Evolutionary conservation across 2,797 vertebrate species (phyloP), one percentile per base, ranked within the genome.

Genomic region (Xyrichtys novacula): DNA sequence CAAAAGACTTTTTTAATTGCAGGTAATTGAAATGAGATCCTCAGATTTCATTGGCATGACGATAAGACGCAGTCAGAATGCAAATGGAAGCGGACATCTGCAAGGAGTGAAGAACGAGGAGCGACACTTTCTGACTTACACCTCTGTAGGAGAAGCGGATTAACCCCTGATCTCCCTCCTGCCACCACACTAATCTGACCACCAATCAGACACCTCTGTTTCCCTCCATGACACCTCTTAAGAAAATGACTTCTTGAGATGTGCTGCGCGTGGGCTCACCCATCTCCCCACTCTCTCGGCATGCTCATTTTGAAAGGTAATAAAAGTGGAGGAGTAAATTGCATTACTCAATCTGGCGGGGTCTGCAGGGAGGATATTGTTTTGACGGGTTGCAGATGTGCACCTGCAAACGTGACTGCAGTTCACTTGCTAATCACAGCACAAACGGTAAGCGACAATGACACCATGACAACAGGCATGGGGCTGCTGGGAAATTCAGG

Each of bases 311-410:
- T 65, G 70, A 88, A 81, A 91, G 82, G 80, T 80, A 90, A 90
- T 90, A 90, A 86, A 89, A 84, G 76, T 65, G 68, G 81, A 78
- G 63, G 76, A 81, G 69, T 65, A 89, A 91, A 94, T 90, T 90
- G 87, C 85, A 85, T 93, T 89, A 90, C 79, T 86, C 76, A 86
- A 86, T 89, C 83, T 88, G 83, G 75, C 38, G 20, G 55, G 62
- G 80, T 85, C 87, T 88, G 75, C 74, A 22, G 88, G 85, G 89
- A 89, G 75, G 82, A 71, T 78, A 63, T 87, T 85, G 84, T 89
- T 92, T 80, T 92, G 93, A 94, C 78, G 71, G 79, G 78, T 71
- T 81, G 88, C 91, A 92, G 91, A 91, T 90, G 92, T 82, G 89
- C 87, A 88, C 88, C 83, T 87, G 77, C 75, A 86, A 81, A 88